phyloP scores from a whole-genome alignment of 2,888 invertebrate species.

The Calameuta filiformis region DNA sequence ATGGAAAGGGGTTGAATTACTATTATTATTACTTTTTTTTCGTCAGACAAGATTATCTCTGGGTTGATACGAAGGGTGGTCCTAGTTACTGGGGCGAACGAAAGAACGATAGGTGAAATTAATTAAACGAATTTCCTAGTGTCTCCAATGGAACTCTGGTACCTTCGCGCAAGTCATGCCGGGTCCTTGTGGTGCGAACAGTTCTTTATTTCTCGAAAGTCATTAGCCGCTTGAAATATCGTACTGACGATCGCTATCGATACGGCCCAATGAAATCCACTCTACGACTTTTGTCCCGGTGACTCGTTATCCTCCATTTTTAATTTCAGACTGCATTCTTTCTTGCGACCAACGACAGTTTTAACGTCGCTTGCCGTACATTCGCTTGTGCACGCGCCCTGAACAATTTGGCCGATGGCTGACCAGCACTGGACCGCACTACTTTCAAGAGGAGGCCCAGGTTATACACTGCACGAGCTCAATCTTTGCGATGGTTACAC shows the following conservation, averaged over 20 bases:
- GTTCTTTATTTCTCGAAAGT: constrained; percentile 10
- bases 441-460: constrained; percentile 21
- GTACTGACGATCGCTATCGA: constrained; percentile 32
- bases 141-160: constrained; percentile 15
- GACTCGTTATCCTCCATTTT: background rate
- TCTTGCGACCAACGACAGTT: background rate
- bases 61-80: background rate
- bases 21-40: background rate
- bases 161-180: constrained; percentile 20
- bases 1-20: background rate
- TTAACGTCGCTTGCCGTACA: background rate
- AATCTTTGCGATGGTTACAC: background rate
- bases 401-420: constrained; percentile 29
- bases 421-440: constrained; percentile 38
- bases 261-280: constrained; percentile 31
- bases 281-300: constrained; percentile 4
- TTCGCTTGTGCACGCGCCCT: background rate
- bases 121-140: constrained; percentile 21
- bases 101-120: background rate
- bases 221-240: constrained; percentile 24
- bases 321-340: constrained; percentile 1
- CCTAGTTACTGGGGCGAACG: background rate
- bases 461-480: background rate
- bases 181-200: constrained; percentile 13
- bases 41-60: background rate